Conservation (phyloP, 2,888 invertebrate species). For the Drosophila monieri region DNA sequence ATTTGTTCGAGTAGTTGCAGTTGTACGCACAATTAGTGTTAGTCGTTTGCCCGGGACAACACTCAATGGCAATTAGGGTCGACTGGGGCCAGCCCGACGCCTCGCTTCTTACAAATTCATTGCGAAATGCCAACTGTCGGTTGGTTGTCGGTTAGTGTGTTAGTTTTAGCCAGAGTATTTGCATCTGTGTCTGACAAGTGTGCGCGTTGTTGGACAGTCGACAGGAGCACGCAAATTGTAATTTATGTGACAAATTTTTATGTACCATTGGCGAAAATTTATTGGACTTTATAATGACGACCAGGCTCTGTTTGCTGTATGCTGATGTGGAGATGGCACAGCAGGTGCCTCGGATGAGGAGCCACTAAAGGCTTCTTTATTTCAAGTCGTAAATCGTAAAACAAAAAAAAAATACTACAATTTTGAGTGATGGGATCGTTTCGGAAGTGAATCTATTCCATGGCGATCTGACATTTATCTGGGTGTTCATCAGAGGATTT, state of each 20-base stretch:
- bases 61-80: conserved; percentile 79
- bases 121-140: conserved; percentile 52
- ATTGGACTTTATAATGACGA: conserved; percentile 49
- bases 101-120: conserved; percentile 50
- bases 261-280: conserved; percentile 70
- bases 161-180: conserved; percentile 16
- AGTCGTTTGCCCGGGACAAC: conserved; percentile 68
- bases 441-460: conserved; percentile 22
- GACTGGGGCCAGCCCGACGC: conserved; percentile 38
- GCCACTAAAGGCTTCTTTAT: conserved; percentile 23
- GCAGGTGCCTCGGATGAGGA: conserved; percentile 50
- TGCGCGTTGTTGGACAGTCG: conserved; percentile 52
- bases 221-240: conserved; percentile 72
- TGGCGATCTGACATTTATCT: conserved; percentile 6
- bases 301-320: conserved; percentile 18
- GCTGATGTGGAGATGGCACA: conserved; percentile 23
- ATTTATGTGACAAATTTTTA: conserved; percentile 80
- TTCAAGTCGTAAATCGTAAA: conserved; percentile 12
- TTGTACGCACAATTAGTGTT: conserved; percentile 80
- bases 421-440: conserved; percentile 3
- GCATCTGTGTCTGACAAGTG: conserved; percentile 52
- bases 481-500: conserved; percentile 6
- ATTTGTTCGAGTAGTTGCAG: conserved; percentile 49
- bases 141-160: conserved; percentile 8
- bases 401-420: not conserved